These are phyloP conservation scores for Eilema griseolum DNA, from an alignment of 2,888 invertebrate genomes.

Conservation along the genomic window DNA sequence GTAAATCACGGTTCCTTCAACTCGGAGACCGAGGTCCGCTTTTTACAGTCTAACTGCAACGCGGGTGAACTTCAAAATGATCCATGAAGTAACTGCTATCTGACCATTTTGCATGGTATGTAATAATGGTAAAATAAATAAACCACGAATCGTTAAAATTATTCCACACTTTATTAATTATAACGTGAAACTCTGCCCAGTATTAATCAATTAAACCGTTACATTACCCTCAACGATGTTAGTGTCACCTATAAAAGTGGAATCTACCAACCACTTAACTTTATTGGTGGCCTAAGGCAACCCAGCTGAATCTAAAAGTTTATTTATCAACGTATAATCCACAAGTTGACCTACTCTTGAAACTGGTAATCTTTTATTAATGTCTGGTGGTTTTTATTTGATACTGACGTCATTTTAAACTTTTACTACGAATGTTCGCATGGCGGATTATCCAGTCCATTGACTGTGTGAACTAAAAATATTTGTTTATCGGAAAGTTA, in stretches of 20 bases:
- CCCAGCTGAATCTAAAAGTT: slow-evolving; percentile 26
- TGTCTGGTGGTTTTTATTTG: slow-evolving; percentile 14
- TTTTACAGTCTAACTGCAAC: too few species aligned
- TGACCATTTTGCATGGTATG: too few species aligned
- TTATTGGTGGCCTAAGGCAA: slow-evolving; percentile 30
- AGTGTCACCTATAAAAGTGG: slow-evolving; percentile 34
- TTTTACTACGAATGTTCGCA: slow-evolving; percentile 29
- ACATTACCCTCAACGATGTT: slow-evolving; percentile 35
- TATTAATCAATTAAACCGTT: slow-evolving; percentile 19
- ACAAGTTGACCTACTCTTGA: slow-evolving; percentile 28
- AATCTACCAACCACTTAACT: slow-evolving; percentile 37
- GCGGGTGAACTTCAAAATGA: too few species aligned
- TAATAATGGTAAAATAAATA: too few species aligned
- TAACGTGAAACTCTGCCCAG: slow-evolving; percentile 3
- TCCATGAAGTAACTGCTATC: too few species aligned
- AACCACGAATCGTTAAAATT: not conserved
- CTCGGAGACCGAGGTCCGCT: too few species aligned
- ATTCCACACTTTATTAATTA: not conserved
- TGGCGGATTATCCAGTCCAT: slow-evolving; percentile 21
- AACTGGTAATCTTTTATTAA: slow-evolving; percentile 22
- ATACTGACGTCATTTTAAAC: slow-evolving; percentile 32
- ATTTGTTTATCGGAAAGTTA: slow-evolving; percentile 30
- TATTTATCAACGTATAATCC: not conserved
- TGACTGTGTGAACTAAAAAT: slow-evolving; percentile 24
- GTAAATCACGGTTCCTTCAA: too few species aligned